Evolutionary conservation across 2,888 invertebrate species (phyloP).

Genomic region (Trissoscelio sp.): DNA sequence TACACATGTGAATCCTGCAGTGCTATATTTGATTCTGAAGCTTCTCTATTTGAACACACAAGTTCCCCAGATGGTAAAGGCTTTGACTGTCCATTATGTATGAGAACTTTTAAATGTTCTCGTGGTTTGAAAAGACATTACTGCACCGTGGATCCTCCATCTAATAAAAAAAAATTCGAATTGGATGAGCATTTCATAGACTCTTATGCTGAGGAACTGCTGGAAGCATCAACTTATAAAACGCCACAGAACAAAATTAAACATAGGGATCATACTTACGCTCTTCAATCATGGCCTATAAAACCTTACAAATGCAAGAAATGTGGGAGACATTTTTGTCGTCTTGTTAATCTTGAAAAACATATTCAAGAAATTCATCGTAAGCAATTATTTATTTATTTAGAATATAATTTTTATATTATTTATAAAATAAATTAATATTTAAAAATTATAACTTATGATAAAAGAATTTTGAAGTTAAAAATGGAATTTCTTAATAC

Average conservation of each 20-base stretch:
- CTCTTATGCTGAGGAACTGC: slow-evolving; percentile 22
- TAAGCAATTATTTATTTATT: slow-evolving; percentile 17
- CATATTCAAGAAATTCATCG: slow-evolving; percentile 60
- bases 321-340: slow-evolving; percentile 55
- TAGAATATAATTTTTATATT: no score
- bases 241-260: slow-evolving; percentile 35
- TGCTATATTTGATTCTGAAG: slow-evolving; percentile 11
- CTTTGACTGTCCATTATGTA: slow-evolving; percentile 19
- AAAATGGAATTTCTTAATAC: neutral
- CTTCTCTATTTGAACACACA: slow-evolving; percentile 10
- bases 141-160: neutral
- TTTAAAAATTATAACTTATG: no score
- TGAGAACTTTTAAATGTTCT: slow-evolving; percentile 8
- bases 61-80: neutral
- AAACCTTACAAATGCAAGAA: slow-evolving; percentile 59
- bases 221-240: slow-evolving; percentile 27
- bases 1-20: slow-evolving; percentile 18
- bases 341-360: slow-evolving; percentile 56
- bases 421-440: neutral
- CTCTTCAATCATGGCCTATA: slow-evolving; percentile 52
- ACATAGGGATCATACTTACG: slow-evolving; percentile 58
- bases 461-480: no score
- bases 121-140: slow-evolving; percentile 13
- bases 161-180: neutral
- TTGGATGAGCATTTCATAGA: slow-evolving; percentile 20